Evolutionary conservation across 1,140 invertebrate genomes (phyloP).

Genomic region (Artemia franciscana): DNA sequence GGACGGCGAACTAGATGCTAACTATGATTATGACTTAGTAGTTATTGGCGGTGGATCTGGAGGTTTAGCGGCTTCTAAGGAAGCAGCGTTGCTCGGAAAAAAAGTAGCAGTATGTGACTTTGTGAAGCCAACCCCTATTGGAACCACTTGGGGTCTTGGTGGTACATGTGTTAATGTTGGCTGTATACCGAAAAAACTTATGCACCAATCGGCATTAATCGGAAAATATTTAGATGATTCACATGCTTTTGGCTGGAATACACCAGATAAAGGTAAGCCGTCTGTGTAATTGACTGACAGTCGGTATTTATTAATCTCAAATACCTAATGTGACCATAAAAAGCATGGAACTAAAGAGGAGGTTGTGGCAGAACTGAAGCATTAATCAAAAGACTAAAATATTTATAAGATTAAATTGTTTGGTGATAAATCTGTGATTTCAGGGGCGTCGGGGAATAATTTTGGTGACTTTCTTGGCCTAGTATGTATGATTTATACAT

Average conservation of each 20-base stretch:
- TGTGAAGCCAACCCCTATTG: conserved; percentile 29
- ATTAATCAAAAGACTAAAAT: no score
- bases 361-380: no score
- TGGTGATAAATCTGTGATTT: no score
- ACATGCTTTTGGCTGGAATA: conserved; percentile 27
- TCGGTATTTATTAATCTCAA: no score
- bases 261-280: no score
- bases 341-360: no score
- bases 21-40: conserved; percentile 36
- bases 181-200: conserved; percentile 42
- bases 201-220: conserved; percentile 29
- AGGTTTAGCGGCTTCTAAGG: conserved; percentile 35
- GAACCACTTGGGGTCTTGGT: conserved; percentile 30
- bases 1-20: conserved; percentile 6
- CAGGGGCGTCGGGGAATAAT: no score
- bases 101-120: conserved; percentile 38
- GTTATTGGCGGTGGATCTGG: conserved; percentile 42
- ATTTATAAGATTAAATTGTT: no score
- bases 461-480: no score
- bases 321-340: no score
- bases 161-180: conserved; percentile 45
- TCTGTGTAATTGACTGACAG: no score
- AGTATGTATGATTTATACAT: no score
- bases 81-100: conserved; percentile 26
- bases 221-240: conserved; percentile 21